Evolutionary conservation across 2,113 vertebrate genomes (phyloP), one percentile per base, ranked within the genome.

Genomic region (sheep (Ovis aries)): DNA sequence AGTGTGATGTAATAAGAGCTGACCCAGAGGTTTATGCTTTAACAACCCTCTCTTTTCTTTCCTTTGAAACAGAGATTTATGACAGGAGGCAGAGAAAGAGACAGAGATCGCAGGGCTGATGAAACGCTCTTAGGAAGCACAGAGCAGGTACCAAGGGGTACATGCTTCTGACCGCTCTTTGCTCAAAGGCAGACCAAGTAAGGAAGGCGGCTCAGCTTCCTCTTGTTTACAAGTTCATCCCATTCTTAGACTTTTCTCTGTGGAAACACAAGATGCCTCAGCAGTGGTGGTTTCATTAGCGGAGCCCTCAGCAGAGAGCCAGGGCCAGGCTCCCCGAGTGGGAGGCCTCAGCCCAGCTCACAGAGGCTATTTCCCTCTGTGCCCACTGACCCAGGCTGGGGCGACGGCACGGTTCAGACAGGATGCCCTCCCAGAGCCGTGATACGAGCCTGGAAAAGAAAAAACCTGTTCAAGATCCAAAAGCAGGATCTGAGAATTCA

Each of bases 1-100:
- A 77, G 64, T 48, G 12, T 7, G 94, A 88, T 33, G 77, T 48
- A 96, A 89, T 45, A n/a, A 92, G 94, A 96, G 85, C 55, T 85
- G 95, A 96, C 91, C 88, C 36, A 23, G 43, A 96, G 85, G 90
- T 71, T 95, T 71, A 81, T 62, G 59, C n/a, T 48, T 95, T 94
- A 95, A 95, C 90, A 90, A 80, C 52, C 62, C 48, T 67, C 74
- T 67, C 33, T 55, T 85, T 89, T 59, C 78, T 90, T 96, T 52
- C 57, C 85, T 91, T 64, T 95, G 94, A 96, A 89, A 92, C 87
- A 52, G 93, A 89, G 94, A 94, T 96, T 97, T 91, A 83, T 29
- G 84, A 81, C 53, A 16, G 29, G 43, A 86, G 90, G 84, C 40
- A 94, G 90, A 94, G 82, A 67, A 45, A 91, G 33, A 43, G 12